Percentiles rank a stretch among this genome's conserved stretches.
These are phyloP conservation scores for Corythaixoides concolor DNA, from an alignment of 2,113 vertebrate species.

Conservation along the genomic window DNA sequence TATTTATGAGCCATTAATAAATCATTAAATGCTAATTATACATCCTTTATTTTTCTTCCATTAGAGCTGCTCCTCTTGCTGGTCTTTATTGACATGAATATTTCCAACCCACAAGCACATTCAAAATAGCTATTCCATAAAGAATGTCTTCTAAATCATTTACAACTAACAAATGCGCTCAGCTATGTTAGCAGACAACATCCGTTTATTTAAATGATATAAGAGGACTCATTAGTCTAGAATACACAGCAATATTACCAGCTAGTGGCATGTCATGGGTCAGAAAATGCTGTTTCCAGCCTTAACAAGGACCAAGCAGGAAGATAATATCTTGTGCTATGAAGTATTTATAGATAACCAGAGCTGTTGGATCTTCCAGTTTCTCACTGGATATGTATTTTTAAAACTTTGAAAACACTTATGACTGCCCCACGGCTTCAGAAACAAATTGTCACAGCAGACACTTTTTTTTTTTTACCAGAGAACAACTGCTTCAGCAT, in stretches of 20 bases:
- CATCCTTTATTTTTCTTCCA: background rate
- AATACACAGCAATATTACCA: background rate
- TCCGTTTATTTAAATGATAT: background rate
- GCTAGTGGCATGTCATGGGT: background rate
- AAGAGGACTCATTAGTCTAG: slow-evolving; percentile 11
- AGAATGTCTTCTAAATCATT: slow-evolving; percentile 23
- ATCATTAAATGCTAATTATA: slow-evolving; percentile 21
- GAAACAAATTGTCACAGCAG: background rate
- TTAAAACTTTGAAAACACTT: background rate
- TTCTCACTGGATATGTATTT: background rate
- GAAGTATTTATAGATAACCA: background rate
- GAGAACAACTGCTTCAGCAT: background rate
- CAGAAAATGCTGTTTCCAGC: background rate
- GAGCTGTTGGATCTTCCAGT: background rate
- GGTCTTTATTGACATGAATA: background rate
- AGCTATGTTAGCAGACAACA: background rate
- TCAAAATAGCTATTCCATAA: background rate
- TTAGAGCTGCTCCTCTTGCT: background rate
- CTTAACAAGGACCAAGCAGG: background rate
- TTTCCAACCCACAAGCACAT: background rate
- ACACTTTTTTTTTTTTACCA: background rate
- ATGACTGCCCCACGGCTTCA: background rate
- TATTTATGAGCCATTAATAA: slow-evolving; percentile 40
- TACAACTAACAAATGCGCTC: background rate
- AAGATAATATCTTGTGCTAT: background rate